Conservation (phyloP, 2,888 invertebrate species). For the Timema podura region DNA sequence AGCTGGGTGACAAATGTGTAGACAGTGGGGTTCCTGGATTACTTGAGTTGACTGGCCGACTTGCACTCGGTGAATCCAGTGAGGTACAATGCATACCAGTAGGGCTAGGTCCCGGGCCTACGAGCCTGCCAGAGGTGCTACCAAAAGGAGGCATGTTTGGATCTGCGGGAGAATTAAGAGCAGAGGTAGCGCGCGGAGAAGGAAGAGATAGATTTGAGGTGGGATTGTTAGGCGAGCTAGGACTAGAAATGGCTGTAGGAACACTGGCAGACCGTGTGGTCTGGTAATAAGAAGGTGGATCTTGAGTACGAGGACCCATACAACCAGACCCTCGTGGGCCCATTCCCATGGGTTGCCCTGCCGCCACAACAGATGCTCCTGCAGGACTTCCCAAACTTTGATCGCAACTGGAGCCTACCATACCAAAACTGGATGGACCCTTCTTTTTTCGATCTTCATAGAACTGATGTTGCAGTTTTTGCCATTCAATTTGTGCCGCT, state of each 20-base stretch:
- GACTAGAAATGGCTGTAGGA: constrained; percentile 68
- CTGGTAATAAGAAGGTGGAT: constrained; percentile 75
- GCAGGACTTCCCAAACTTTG: constrained; percentile 37
- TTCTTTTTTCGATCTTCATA: constrained; percentile 66
- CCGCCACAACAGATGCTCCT: constrained; percentile 47
- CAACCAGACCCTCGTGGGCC: constrained; percentile 32
- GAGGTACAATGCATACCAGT: constrained; percentile 39
- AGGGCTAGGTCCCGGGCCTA: constrained; percentile 56
- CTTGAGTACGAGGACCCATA: constrained; percentile 48
- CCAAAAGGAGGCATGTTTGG: constrained; percentile 50
- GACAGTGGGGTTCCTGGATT: constrained; percentile 70
- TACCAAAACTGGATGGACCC: constrained; percentile 40
- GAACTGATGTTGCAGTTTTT: constrained; percentile 83
- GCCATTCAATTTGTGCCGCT: constrained; percentile 80
- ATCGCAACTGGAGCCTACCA: constrained; percentile 51
- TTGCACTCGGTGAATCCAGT: constrained; percentile 45
- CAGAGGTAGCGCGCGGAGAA: constrained; percentile 67
- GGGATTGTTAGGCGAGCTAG: constrained; percentile 67
- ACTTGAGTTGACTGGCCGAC: constrained; percentile 54
- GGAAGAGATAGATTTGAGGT: constrained; percentile 67
- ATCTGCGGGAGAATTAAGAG: constrained; percentile 66
- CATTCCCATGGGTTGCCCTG: constrained; percentile 18
- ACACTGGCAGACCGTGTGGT: constrained; percentile 69
- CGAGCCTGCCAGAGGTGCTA: constrained; percentile 32
- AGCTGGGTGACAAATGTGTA: constrained; percentile 56